Evolutionary conservation across 2,888 invertebrate genomes (phyloP).

Genomic region (Ganaspis brasiliensis): DNA sequence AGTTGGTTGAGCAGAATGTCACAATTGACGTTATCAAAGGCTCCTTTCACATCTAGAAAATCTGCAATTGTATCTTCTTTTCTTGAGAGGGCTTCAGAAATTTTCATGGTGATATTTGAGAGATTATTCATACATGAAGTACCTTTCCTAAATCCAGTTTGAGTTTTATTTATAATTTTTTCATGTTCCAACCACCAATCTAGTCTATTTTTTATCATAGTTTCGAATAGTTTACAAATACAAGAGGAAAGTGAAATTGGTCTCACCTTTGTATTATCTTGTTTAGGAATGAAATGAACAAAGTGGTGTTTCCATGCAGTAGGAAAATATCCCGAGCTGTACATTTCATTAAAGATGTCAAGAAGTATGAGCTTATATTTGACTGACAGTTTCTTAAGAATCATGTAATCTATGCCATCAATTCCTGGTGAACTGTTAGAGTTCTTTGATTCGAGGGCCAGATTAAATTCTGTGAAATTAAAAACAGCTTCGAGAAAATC

Average conservation of each 20-base stretch:
- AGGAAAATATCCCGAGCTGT: not conserved
- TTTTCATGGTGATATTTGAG: conserved; percentile 18
- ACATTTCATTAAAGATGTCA: conserved; percentile 44
- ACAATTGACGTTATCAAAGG: conserved; percentile 3
- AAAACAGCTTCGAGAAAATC: conserved; percentile 2
- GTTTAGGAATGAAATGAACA: conserved; percentile 38
- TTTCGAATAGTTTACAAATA: conserved; percentile 42
- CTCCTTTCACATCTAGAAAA: conserved; percentile 33
- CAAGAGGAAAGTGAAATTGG: conserved; percentile 44
- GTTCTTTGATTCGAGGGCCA: conserved; percentile 31
- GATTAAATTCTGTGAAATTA: conserved; percentile 36
- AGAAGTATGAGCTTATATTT: conserved; percentile 34
- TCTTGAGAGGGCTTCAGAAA: not conserved
- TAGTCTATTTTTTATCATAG: conserved; percentile 37
- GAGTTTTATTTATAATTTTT: not conserved
- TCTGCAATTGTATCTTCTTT: not conserved
- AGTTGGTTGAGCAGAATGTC: not conserved
- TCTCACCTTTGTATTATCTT: conserved; percentile 10
- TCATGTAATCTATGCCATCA: conserved; percentile 39
- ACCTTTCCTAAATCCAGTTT: conserved; percentile 39
- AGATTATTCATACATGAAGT: conserved; percentile 25
- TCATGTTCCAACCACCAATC: conserved; percentile 40
- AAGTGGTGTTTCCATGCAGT: conserved; percentile 24
- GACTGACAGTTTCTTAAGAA: conserved; percentile 8
- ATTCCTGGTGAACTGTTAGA: conserved; percentile 24